These are phyloP conservation scores for Micropoecilia bifurca DNA, from an alignment of 2,797 vertebrate genomes.

Conservation along the genomic window DNA sequence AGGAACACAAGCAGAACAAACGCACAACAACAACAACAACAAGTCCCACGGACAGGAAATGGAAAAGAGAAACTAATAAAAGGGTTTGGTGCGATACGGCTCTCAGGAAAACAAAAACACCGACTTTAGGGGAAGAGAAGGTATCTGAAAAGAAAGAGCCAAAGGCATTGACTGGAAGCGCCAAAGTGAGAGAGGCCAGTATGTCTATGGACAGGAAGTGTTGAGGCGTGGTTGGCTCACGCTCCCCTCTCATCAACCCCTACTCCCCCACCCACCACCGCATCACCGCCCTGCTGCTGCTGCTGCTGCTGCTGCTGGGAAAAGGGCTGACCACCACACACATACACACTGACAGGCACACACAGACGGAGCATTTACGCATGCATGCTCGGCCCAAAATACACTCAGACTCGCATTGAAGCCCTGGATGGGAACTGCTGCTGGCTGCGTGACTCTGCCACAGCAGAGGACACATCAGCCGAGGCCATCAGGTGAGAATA, in stretches of 20 bases:
- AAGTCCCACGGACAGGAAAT: constrained; percentile 16
- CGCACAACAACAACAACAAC: constrained; percentile 42
- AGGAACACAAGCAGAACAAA: constrained; percentile 33
- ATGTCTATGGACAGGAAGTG: constrained; percentile 73
- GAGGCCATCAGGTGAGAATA: constrained; percentile 9
- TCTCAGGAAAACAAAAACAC: constrained; percentile 42
- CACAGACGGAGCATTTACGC: constrained; percentile 45
- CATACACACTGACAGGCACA: constrained; percentile 24
- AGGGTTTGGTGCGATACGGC: constrained; percentile 15
- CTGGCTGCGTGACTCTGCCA: constrained; percentile 32
- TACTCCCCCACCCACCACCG: constrained; percentile 50
- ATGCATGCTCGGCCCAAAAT: constrained; percentile 68
- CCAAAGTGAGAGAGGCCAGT: constrained; percentile 53
- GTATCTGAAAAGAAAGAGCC: constrained; percentile 35
- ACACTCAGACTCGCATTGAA: constrained; percentile 44
- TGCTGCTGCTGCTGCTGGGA: constrained; percentile 79
- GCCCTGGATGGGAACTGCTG: constrained; percentile 44
- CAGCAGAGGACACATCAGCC: constrained; percentile 7
- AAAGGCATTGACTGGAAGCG: constrained; percentile 21
- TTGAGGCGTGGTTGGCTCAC: constrained; percentile 75
- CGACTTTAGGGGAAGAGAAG: constrained; percentile 18
- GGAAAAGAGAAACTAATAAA: constrained; percentile 21
- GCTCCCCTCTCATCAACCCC: constrained; percentile 75
- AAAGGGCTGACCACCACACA: constrained; percentile 72
- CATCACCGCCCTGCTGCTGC: constrained; percentile 75